Percentiles rank a stretch among this genome's conserved stretches.
Evolutionary conservation across 2,113 vertebrate species (phyloP).

Genomic region (Campylorhamphus procurvoides): DNA sequence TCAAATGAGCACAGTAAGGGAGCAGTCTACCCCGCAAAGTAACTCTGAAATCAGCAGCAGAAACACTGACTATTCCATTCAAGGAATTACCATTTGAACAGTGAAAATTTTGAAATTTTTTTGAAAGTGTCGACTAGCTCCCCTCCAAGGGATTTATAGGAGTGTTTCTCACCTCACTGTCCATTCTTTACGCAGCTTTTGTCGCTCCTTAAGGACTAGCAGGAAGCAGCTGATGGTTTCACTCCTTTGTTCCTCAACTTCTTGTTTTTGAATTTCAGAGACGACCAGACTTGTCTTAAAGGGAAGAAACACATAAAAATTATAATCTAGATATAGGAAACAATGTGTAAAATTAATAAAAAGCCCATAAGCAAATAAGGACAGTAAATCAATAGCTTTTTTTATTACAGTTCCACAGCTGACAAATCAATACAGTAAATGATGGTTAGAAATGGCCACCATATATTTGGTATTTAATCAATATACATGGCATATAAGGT

Average conservation of each 20-base stretch:
- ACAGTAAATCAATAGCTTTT: constrained; percentile 84
- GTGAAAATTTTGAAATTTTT: neutral
- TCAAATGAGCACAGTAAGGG: neutral
- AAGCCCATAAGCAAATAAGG: constrained; percentile 84
- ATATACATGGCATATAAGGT: constrained; percentile 75
- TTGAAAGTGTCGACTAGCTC: neutral
- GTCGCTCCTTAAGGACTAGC: constrained; percentile 83
- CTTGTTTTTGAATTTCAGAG: constrained; percentile 70
- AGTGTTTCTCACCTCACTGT: constrained; percentile 83
- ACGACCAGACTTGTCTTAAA: constrained; percentile 85
- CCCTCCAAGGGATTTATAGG: neutral
- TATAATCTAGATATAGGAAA: constrained; percentile 64
- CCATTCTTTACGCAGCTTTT: constrained; percentile 91
- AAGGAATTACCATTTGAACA: neutral
- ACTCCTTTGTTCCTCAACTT: constrained; percentile 71
- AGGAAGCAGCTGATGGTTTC: constrained; percentile 83
- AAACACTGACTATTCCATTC: neutral
- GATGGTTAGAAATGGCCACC: constrained; percentile 78
- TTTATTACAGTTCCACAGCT: constrained; percentile 80
- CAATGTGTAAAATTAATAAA: constrained; percentile 82
- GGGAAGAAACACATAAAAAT: constrained; percentile 64
- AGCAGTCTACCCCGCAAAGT: neutral
- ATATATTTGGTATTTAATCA: constrained; percentile 81
- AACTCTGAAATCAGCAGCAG: neutral
- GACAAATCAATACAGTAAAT: constrained; percentile 84